These are phyloP conservation scores for Leistus spinibarbis DNA, from an alignment of 2,888 invertebrate species.

Conservation along the genomic window DNA sequence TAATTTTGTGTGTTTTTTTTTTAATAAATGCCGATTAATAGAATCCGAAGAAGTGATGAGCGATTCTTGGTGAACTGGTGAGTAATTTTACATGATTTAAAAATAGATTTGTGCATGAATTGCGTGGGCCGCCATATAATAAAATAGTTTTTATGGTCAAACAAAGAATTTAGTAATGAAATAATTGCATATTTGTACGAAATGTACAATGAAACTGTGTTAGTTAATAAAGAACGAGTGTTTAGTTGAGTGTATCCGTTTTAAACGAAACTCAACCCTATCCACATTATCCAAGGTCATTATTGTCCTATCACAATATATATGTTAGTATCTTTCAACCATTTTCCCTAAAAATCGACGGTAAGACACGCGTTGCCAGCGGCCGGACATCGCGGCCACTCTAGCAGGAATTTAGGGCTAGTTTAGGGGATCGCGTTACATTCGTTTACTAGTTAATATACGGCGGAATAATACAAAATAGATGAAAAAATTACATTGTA, in stretches of 20 bases:
- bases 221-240: not conserved
- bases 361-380: not conserved
- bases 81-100: conserved; percentile 1
- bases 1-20: not conserved
- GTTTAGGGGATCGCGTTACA: not conserved
- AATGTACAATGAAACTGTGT: not conserved
- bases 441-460: not conserved
- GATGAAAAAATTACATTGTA: conserved; percentile 6
- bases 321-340: conserved; percentile 42
- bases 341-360: conserved; percentile 8
- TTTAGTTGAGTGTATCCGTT: not conserved
- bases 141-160: too few relatives aligned
- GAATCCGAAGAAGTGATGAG: not conserved
- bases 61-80: not conserved
- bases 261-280: conserved; percentile 51
- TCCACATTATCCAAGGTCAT: conserved; percentile 58
- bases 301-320: conserved; percentile 55
- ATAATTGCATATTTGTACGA: not conserved
- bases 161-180: not conserved
- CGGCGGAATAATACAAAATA: conserved; percentile 8
- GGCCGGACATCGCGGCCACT: not conserved
- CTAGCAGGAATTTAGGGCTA: not conserved
- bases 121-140: too few relatives aligned
- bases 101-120: conserved; percentile 8
- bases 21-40: not conserved